Evolutionary conservation across 2,797 vertebrate genomes (phyloP), one percentile per base, ranked within the genome.

Genomic region (Paguma larvata): DNA sequence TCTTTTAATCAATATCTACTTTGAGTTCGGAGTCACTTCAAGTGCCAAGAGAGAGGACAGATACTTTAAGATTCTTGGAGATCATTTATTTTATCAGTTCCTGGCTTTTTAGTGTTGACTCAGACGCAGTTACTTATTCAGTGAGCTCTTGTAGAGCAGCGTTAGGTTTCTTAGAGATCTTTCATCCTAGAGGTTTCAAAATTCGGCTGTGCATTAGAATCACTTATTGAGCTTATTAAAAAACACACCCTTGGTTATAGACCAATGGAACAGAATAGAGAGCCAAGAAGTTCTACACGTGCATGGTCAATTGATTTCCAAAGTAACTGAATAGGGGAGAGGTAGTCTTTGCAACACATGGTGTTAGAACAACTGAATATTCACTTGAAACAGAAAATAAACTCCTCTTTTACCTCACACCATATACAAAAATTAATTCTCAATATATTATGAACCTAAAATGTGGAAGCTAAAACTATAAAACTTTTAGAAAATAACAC

Each of bases 1-100:
- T 85, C 91, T 91, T 89, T 89, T 89, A 96, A 94, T 90, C 30
- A 34, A 88, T 78, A 90, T 67, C 30, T 80, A 8, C 93, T 94
- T 79, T 95, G 63, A 95, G 78, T 86, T 89, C 44, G 65, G n/a
- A n/a, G 32, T 83, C 25, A 93, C 48, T 53, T 79, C 25, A 44
- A 65, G 21, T 87, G 44, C 44, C 46, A 95, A 95, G 41, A 16
- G 15, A 94, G 2, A 86, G 19, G 11, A 79, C 8, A 85, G 77
- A 67, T 27, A 68, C 30, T 67, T 21, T 73, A 84, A 15, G 32
- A 73, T 93, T 95, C 63, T 83, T 96, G 46, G 38, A 94, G 44
- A 86, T 87, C 15, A 77, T 70, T 4, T 85, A 44, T 63, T 73
- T 46, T 51, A 83, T 83, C 72, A 73, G 62, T 75, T 3, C 46